Percentiles rank a stretch among this genome's conserved stretches.
phyloP scores from a whole-genome alignment of 2,888 invertebrate genomes.

The Chirona hameri region DNA sequence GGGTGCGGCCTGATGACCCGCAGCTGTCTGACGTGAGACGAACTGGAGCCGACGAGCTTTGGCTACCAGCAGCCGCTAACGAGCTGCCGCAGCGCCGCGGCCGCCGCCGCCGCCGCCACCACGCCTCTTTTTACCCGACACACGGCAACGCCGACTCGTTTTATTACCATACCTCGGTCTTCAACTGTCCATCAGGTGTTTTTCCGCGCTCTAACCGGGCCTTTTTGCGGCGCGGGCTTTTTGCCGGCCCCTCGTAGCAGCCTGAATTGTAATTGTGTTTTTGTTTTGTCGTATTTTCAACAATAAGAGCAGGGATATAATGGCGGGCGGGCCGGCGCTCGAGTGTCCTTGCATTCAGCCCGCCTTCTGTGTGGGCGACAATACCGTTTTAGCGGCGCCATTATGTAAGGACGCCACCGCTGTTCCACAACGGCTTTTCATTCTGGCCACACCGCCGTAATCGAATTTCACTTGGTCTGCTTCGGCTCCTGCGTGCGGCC shows the following conservation, averaged over 20 bases:
- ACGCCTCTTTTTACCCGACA: not conserved
- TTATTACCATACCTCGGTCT: conserved; percentile 28
- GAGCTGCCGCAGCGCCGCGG: not conserved
- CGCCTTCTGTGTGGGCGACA: conserved; percentile 3
- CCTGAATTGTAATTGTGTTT: conserved; percentile 27
- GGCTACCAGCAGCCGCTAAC: not conserved
- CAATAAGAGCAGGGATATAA: conserved; percentile 26
- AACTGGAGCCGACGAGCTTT: too few species aligned
- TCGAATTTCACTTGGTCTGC: conserved; percentile 24
- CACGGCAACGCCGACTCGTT: not conserved
- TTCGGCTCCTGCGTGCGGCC: not conserved
- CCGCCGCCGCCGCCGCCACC: not conserved
- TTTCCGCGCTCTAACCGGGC: not conserved
- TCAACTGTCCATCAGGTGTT: conserved; percentile 29
- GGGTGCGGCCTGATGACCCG: not conserved
- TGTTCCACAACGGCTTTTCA: not conserved
- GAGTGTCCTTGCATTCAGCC: conserved; percentile 24
- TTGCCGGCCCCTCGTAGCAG: not conserved
- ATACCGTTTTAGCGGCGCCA: conserved; percentile 1
- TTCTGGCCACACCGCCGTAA: not conserved
- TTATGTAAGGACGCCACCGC: conserved; percentile 5
- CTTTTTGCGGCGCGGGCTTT: conserved; percentile 2
- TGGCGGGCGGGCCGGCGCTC: not conserved
- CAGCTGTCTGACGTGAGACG: not conserved
- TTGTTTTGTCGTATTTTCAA: conserved; percentile 28